Evolutionary conservation across 2,797 vertebrate genomes (phyloP).

Genomic region (Apogon talboti): DNA sequence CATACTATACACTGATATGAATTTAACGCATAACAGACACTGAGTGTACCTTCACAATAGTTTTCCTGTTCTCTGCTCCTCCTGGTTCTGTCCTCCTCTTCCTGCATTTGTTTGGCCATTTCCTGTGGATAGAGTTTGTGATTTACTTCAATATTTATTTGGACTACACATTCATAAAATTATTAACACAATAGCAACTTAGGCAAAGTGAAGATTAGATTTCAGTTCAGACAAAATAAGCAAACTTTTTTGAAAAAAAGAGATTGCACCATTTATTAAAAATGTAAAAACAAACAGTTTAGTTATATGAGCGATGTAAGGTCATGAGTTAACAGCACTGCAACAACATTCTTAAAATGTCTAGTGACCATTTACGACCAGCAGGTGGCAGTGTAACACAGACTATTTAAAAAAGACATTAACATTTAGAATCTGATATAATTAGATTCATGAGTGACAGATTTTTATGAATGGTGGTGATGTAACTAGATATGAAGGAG

Average conservation of each 20-base stretch:
- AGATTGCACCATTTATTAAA: not conserved
- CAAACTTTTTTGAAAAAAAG: not conserved
- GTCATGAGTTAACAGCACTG: not conserved
- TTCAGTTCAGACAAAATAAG: not conserved
- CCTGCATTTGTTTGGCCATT: slow-evolving; percentile 84
- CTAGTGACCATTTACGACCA: slow-evolving; percentile 41
- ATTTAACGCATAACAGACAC: not conserved
- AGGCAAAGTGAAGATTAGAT: not conserved
- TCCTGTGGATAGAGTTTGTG: slow-evolving; percentile 76
- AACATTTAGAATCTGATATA: not conserved
- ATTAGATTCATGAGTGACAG: not conserved
- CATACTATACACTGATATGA: not conserved
- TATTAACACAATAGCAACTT: not conserved
- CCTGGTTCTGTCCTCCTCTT: slow-evolving; percentile 77
- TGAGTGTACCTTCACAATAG: slow-evolving; percentile 66
- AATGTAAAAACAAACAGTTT: not conserved
- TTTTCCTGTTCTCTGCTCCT: slow-evolving; percentile 59
- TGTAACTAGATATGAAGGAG: too few species aligned
- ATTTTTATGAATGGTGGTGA: too few species aligned
- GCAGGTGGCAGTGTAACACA: slow-evolving; percentile 67
- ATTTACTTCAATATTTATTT: not conserved
- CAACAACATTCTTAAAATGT: not conserved
- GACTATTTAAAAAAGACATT: not conserved
- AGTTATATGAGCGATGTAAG: not conserved
- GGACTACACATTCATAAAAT: not conserved